phyloP scores from a whole-genome alignment of 2,888 invertebrate species.

The Operophtera brumata region DNA sequence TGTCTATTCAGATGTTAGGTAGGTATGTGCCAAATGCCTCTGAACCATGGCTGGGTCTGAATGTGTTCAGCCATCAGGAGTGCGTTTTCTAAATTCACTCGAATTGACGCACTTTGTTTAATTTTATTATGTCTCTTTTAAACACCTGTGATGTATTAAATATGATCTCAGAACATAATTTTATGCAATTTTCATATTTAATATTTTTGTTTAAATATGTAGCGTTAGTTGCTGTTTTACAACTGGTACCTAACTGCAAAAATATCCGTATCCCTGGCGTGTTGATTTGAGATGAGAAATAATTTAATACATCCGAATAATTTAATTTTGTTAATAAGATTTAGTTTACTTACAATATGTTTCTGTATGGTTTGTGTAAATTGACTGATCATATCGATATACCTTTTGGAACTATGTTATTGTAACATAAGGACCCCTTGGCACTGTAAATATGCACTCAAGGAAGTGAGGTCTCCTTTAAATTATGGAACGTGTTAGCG shows the following conservation, averaged over 20 bases:
- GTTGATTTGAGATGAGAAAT: constrained; percentile 60
- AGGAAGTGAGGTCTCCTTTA: constrained; percentile 38
- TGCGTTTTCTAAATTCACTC: constrained; percentile 5
- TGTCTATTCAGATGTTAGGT: constrained; percentile 44
- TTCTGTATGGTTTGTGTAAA: constrained; percentile 20
- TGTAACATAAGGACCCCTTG: constrained; percentile 32
- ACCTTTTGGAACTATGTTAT: neutral
- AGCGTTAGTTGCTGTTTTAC: constrained; percentile 55
- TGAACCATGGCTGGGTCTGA: constrained; percentile 32
- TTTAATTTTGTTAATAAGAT: constrained; percentile 49
- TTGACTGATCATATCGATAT: constrained; percentile 13
- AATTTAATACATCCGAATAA: constrained; percentile 74
- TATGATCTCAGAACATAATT: constrained; percentile 83
- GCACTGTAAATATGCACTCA: constrained; percentile 68
- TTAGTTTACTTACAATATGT: constrained; percentile 21
- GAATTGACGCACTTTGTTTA: constrained; percentile 43
- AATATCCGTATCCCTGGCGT: constrained; percentile 57
- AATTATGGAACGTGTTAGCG: constrained; percentile 37
- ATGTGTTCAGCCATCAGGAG: constrained; percentile 18
- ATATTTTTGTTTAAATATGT: constrained; percentile 63
- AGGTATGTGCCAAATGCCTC: constrained; percentile 36
- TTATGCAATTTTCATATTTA: constrained; percentile 76
- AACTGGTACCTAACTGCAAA: constrained; percentile 38
- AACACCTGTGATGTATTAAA: constrained; percentile 85
- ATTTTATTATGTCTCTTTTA: constrained; percentile 64